These are phyloP conservation scores for Ostrea denselamellosa DNA, from an alignment of 1,140 invertebrate genomes.

Conservation along the genomic window DNA sequence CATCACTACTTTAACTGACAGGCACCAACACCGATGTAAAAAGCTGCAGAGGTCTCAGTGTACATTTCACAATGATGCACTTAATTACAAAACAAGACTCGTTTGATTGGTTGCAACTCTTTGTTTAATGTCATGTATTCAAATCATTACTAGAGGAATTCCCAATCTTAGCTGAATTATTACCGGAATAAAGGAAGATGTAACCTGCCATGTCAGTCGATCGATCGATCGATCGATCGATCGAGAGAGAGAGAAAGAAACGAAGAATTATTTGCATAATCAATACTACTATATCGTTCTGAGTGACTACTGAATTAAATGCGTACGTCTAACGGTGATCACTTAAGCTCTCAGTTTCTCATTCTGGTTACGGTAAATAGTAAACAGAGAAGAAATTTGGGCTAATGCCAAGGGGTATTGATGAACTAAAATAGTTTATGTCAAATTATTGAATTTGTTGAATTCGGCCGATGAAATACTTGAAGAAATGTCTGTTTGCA, in stretches of 20 bases:
- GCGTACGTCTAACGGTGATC: neutral
- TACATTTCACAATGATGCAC: neutral
- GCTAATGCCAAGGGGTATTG: neutral
- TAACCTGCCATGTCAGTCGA: neutral
- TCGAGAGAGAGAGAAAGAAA: neutral
- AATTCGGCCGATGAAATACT: neutral
- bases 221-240: too few relatives aligned
- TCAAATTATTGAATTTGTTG: neutral
- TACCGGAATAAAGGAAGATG: neutral
- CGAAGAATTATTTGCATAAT: conserved; percentile 1
- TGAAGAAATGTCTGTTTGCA: neutral
- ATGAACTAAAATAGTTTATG: neutral
- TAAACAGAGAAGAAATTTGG: neutral
- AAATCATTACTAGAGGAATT: neutral
- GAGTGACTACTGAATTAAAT: conserved; percentile 15
- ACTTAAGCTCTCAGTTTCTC: neutral
- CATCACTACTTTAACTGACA: too few relatives aligned
- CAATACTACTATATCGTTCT: neutral
- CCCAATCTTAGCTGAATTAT: neutral
- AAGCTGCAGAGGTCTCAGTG: neutral
- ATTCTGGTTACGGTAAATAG: neutral
- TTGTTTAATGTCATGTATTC: too few relatives aligned
- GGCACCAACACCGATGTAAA: too few relatives aligned
- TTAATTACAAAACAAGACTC: neutral
- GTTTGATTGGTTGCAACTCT: neutral